Evolutionary conservation across 2,797 vertebrate species (phyloP).

Genomic region (Thamnophis elegans): DNA sequence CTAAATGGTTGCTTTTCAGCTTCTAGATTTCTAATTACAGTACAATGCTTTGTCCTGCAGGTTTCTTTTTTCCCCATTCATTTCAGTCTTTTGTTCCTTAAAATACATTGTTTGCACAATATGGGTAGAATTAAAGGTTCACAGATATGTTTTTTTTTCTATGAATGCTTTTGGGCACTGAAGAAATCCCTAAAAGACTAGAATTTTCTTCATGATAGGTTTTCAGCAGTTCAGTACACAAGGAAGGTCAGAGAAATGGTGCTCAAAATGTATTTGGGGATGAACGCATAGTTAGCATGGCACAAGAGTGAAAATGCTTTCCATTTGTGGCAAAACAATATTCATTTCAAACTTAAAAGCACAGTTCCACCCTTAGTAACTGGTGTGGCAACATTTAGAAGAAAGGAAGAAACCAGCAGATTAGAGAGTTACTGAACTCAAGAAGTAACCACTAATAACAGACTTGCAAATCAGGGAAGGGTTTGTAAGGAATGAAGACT

Average conservation of each 20-base stretch:
- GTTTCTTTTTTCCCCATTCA: not conserved
- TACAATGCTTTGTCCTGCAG: not conserved
- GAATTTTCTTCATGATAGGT: not conserved
- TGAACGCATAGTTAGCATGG: not conserved
- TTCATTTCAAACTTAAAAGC: slow-evolving; percentile 22
- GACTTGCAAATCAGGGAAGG: slow-evolving; percentile 16
- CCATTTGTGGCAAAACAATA: slow-evolving; percentile 3
- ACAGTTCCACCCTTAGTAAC: slow-evolving; percentile 23
- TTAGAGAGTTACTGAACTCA: slow-evolving; percentile 24
- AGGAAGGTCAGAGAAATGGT: not conserved
- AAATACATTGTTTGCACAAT: not conserved
- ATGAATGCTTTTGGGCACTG: not conserved
- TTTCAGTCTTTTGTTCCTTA: slow-evolving; percentile 8
- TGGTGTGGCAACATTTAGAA: slow-evolving; percentile 10
- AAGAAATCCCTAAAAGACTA: not conserved
- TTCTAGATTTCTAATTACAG: not conserved
- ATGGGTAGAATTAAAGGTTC: not conserved
- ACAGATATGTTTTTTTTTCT: not conserved
- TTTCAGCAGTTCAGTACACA: slow-evolving; percentile 5
- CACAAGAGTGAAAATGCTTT: slow-evolving; percentile 13
- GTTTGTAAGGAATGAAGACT: slow-evolving; percentile 14
- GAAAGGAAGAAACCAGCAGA: slow-evolving; percentile 22
- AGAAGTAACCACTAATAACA: slow-evolving; percentile 28
- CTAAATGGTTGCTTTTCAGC: not conserved
- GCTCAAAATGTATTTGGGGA: not conserved